phyloP scores from a whole-genome alignment of 1,140 invertebrate genomes.

The Drosophila biarmipes region DNA sequence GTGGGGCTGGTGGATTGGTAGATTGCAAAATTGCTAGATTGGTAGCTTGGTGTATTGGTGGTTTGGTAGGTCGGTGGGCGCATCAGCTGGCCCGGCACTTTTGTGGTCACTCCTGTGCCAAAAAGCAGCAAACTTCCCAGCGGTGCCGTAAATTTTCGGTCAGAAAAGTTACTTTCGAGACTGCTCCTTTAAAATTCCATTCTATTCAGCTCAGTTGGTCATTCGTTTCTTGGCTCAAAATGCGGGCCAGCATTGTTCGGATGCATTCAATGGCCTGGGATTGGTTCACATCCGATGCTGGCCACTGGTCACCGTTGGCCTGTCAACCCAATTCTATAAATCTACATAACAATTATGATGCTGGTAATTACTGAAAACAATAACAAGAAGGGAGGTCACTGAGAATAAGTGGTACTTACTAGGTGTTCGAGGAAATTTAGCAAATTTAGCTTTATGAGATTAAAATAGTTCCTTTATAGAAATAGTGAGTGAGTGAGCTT shows the following conservation, averaged over 20 bases:
- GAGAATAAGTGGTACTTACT: not conserved
- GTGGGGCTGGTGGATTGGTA: conserved; percentile 24
- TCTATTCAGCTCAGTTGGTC: conserved; percentile 50
- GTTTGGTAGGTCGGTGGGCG: not conserved
- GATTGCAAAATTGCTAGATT: not conserved
- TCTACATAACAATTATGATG: conserved; percentile 80
- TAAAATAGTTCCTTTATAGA: too few relatives aligned
- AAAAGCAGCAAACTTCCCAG: conserved; percentile 13
- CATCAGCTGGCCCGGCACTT: conserved; percentile 56
- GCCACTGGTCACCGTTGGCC: conserved; percentile 36
- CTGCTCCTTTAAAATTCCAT: conserved; percentile 23
- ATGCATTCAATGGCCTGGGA: conserved; percentile 36
- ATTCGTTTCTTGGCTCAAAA: conserved; percentile 46
- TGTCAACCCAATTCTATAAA: conserved; percentile 72
- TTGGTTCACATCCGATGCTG: conserved; percentile 46
- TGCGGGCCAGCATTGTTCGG: conserved; percentile 18
- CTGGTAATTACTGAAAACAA: conserved; percentile 72
- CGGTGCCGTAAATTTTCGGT: conserved; percentile 24
- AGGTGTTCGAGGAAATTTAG: not conserved
- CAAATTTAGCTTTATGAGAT: not conserved
- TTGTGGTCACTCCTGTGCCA: conserved; percentile 40
- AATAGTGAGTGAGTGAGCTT: too few relatives aligned
- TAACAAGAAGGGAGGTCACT: conserved; percentile 29
- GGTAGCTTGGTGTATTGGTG: not conserved
- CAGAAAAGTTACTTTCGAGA: conserved; percentile 22